Conservation (phyloP, 2,888 invertebrate genomes). For the Villa cingulata region DNA sequence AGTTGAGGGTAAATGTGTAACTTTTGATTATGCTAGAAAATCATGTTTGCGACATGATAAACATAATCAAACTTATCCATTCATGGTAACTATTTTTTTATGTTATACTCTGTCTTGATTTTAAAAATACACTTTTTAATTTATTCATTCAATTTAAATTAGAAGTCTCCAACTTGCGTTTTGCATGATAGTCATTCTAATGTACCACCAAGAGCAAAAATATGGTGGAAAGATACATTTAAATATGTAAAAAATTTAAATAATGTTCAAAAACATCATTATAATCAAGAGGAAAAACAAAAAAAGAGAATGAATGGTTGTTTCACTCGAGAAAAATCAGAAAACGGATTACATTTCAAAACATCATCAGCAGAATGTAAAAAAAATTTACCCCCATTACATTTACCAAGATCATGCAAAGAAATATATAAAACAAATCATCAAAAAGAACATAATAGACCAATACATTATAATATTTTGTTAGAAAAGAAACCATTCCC, state of each 20-base stretch:
- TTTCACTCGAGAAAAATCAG: too few relatives aligned
- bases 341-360: too few relatives aligned
- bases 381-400: constrained; percentile 1
- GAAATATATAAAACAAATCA: neutral
- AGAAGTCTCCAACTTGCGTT: too few relatives aligned
- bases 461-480: neutral
- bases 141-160: too few relatives aligned
- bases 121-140: too few relatives aligned
- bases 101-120: too few relatives aligned
- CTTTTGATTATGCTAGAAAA: constrained; percentile 23
- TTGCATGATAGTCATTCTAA: too few relatives aligned
- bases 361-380: neutral
- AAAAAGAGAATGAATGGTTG: neutral
- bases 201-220: constrained; percentile 11
- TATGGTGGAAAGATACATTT: constrained; percentile 17
- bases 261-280: neutral
- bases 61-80: neutral
- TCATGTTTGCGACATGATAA: constrained; percentile 20
- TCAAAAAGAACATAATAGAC: neutral
- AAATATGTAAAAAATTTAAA: constrained; percentile 13
- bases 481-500: constrained; percentile 1
- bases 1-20: constrained; percentile 20
- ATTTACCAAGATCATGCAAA: neutral
- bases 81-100: too few relatives aligned
- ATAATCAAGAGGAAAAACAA: too few relatives aligned